Evolutionary conservation across 64 coral and sea anemone species (phyloP).

Genomic region (Montipora sp.): DNA sequence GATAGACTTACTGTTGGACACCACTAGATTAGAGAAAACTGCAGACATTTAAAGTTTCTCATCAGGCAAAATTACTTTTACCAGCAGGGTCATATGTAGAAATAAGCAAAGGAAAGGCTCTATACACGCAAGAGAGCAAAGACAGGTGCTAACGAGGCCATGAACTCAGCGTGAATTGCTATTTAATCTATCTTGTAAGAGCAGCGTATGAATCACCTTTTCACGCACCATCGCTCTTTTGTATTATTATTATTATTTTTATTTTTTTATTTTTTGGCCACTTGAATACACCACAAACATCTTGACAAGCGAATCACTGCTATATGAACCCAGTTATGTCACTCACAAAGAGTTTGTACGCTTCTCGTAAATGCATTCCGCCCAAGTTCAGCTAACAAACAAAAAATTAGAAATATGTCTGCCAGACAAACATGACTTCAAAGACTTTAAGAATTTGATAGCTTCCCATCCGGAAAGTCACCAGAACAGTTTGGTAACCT

Average conservation of each 20-base stretch:
- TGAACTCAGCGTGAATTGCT: neutral
- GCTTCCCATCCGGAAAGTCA: constrained; percentile 49
- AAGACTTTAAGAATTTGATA: constrained; percentile 33
- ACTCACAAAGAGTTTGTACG: neutral
- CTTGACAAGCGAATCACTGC: neutral
- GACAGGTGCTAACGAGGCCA: neutral
- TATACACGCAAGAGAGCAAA: neutral
- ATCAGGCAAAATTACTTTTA: too few relatives aligned
- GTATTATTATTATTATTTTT: neutral
- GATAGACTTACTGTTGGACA: too few relatives aligned
- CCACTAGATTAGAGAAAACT: too few relatives aligned
- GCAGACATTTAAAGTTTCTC: too few relatives aligned
- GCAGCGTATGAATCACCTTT: neutral
- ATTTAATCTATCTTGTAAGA: neutral
- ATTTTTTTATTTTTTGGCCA: neutral
- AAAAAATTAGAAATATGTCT: neutral
- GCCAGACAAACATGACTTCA: constrained; percentile 3
- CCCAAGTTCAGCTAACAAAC: neutral
- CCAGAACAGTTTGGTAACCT: neutral
- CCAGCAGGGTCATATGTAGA: too few relatives aligned
- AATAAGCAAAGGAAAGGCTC: neutral
- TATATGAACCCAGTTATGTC: neutral
- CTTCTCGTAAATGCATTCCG: neutral
- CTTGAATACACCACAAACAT: neutral
- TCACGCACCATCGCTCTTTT: neutral